Base-by-base conservation (phyloP, 2,888 invertebrate genomes). In the Rhamnusium bicolor region DNA sequence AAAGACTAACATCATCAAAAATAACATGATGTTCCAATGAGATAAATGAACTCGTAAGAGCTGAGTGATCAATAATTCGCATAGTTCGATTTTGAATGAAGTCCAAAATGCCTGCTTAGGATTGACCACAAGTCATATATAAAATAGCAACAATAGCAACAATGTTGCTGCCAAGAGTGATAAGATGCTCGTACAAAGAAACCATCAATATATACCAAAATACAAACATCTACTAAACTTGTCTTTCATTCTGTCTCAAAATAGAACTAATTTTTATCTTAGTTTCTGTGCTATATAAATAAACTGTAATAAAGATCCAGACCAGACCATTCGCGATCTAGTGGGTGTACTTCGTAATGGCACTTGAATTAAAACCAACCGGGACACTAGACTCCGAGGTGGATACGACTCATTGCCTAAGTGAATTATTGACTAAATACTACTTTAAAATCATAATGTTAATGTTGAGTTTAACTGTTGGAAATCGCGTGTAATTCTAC, bases 371-470 rank as follows among this genome's bases (percentile, higher is more conserved):
- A 69, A 69, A 60, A 29, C 61, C 51, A 61, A 69, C 68, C 58
- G 60, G 68, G 47, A 68, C 47, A 68, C 40, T 32, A 6, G n/a
- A 68, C 53, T 56, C 19, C 60, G 32, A 65, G 58, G 66, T 58
- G 71, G 71, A 66, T 71, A 53, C 71, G 61, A 40, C n/a, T 56
- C 66, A 67, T 71, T 71, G 66, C 56, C 19, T 66, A 18, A 29
- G 49, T 71, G 71, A 71, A 53, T 66, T 67, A 71, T 67, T 53
- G 66, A 53, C 58, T 60, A 66, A 67, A 60, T 66, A 60, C 60
- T 53, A 66, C 56, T 56, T 65, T 56, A 63, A 71, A 65, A 72
- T 73, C 73, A 76, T 73, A 76, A 71, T 72, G 63, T 73, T 73
- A 40, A 74, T 56, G 67, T 73, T 49, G 58, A 27, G 40, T 51